A percentile compares a stretch with the other conserved stretches of the same genome.
These are phyloP conservation scores for Pteropus rufus DNA, from an alignment of 2,797 vertebrate species.

Conservation along the genomic window DNA sequence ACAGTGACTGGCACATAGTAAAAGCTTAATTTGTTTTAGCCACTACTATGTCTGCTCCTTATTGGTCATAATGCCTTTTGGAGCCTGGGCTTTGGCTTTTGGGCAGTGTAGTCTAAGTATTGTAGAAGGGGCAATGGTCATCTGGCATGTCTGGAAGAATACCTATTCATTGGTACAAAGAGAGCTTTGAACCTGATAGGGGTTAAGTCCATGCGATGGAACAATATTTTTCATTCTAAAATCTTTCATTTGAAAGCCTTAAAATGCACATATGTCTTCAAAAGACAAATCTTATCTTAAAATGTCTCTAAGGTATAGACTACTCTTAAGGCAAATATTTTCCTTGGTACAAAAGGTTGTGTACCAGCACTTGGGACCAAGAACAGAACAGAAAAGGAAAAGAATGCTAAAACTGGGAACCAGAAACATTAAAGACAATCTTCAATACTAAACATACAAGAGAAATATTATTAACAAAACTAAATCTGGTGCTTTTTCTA, in stretches of 20 bases:
- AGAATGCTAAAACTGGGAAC: not conserved
- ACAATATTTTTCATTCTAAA: not conserved
- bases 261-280: not conserved
- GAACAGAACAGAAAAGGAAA: not conserved
- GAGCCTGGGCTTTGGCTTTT: not conserved
- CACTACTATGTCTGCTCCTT: not conserved
- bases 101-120: not conserved
- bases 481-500: not conserved
- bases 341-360: not conserved
- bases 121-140: not conserved
- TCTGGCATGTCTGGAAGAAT: not conserved
- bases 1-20: not conserved
- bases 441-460: not conserved
- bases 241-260: not conserved
- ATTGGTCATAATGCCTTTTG: not conserved
- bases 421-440: not conserved
- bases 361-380: not conserved
- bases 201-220: not conserved
- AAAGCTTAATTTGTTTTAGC: not conserved
- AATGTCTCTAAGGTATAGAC: not conserved
- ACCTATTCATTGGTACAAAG: not conserved
- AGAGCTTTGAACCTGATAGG: not conserved
- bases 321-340: constrained; percentile 13
- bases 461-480: not conserved
- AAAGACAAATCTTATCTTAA: not conserved